These are phyloP conservation scores for Laticauda laticaudata DNA, from an alignment of 2,113 vertebrate species.

Conservation along the genomic window DNA sequence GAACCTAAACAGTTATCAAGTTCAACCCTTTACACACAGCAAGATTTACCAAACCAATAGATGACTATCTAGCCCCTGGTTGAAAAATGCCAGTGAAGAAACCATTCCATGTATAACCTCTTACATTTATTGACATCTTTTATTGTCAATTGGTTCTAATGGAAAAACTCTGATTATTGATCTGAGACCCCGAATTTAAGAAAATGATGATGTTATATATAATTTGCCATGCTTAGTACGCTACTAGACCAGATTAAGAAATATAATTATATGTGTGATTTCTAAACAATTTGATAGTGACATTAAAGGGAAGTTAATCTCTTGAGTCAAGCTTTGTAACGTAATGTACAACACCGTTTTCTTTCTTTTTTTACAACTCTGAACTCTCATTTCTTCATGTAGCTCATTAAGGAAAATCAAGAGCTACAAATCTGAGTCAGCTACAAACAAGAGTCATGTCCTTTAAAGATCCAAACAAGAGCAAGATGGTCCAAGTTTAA, in stretches of 20 bases:
- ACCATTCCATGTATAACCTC: background rate
- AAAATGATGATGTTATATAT: conserved; percentile 39
- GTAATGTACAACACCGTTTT: conserved; percentile 12
- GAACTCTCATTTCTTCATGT: background rate
- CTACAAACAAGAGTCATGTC: background rate
- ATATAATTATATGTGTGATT: conserved; percentile 14
- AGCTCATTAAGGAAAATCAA: background rate
- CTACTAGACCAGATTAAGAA: background rate
- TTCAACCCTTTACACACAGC: background rate
- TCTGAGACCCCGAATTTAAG: conserved; percentile 52
- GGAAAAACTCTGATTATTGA: conserved; percentile 57
- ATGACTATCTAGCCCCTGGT: too few species aligned
- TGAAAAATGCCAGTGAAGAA: background rate
- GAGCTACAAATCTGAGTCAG: background rate
- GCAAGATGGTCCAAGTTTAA: background rate
- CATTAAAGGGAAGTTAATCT: conserved; percentile 44
- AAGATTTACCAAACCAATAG: too few species aligned
- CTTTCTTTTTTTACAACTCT: background rate
- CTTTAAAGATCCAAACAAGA: background rate
- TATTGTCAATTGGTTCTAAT: background rate
- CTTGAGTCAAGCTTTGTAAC: conserved; percentile 37
- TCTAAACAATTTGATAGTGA: conserved; percentile 48
- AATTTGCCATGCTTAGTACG: conserved; percentile 45
- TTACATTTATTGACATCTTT: background rate
- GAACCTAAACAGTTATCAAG: background rate